These are phyloP conservation scores for Hedya salicella DNA, from an alignment of 2,888 invertebrate species.

Conservation along the genomic window DNA sequence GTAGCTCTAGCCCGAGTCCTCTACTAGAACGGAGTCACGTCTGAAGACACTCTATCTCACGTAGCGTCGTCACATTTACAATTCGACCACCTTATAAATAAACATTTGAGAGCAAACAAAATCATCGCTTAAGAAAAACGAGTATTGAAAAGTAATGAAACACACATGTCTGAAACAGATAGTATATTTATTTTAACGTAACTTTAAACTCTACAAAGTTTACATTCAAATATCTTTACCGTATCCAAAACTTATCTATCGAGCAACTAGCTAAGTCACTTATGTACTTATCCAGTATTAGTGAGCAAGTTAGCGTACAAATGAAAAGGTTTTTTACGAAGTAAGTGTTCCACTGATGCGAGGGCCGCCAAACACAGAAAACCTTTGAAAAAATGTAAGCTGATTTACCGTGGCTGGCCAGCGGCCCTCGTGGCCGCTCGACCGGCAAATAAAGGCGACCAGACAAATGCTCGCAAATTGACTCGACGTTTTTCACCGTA, in stretches of 20 bases:
- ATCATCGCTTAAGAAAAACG: slow-evolving; percentile 51
- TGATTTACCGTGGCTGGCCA: slow-evolving; percentile 79
- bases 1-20: slow-evolving; percentile 49
- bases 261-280: slow-evolving; percentile 32
- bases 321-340: slow-evolving; percentile 74
- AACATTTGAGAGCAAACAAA: slow-evolving; percentile 55
- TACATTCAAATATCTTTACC: background rate
- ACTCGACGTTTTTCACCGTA: slow-evolving; percentile 80
- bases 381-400: slow-evolving; percentile 83
- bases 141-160: slow-evolving; percentile 34
- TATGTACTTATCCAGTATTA: slow-evolving; percentile 40
- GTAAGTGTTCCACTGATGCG: slow-evolving; percentile 67
- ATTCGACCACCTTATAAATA: slow-evolving; percentile 53
- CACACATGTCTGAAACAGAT: slow-evolving; percentile 14
- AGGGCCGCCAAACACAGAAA: slow-evolving; percentile 79
- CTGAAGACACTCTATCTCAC: slow-evolving; percentile 56
- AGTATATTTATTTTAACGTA: slow-evolving; percentile 2
- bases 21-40: slow-evolving; percentile 63
- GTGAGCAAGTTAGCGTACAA: slow-evolving; percentile 63
- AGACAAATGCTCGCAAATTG: slow-evolving; percentile 84
- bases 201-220: slow-evolving; percentile 8
- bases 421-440: slow-evolving; percentile 72
- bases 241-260: slow-evolving; percentile 16
- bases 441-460: slow-evolving; percentile 83
- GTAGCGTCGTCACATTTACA: slow-evolving; percentile 55